phyloP scores from a whole-genome alignment of 2,797 vertebrate genomes.

The Parotocinclus haroldoi region DNA sequence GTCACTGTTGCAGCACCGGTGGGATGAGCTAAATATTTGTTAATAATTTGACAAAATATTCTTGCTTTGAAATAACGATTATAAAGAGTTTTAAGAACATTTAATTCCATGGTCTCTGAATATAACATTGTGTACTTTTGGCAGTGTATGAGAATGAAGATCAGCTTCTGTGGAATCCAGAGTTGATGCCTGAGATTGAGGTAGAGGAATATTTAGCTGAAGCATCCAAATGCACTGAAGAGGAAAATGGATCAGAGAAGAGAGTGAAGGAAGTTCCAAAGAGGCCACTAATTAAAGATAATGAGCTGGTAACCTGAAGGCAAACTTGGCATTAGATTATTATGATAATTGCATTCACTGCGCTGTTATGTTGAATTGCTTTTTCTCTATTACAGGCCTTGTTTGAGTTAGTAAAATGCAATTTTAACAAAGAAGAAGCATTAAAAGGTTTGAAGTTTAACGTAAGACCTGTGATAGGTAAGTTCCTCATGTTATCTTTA shows the following conservation, averaged over 20 bases:
- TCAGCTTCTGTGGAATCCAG: conserved; percentile 95
- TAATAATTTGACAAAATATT: too few relatives aligned
- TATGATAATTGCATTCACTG: not conserved
- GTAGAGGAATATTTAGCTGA: conserved; percentile 90
- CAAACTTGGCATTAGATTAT: not conserved
- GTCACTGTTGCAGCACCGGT: too few relatives aligned
- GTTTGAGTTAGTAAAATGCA: conserved; percentile 95
- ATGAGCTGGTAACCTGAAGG: conserved; percentile 82
- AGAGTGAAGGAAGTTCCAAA: conserved; percentile 90
- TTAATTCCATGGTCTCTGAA: not conserved
- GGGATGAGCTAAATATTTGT: too few relatives aligned
- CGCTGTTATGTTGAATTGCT: not conserved
- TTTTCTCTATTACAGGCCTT: conserved; percentile 73
- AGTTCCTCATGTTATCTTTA: conserved; percentile 37
- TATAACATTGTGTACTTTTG: conserved; percentile 4
- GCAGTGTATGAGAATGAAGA: conserved; percentile 97
- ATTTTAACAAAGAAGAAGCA: conserved; percentile 93
- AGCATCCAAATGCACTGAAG: conserved; percentile 87
- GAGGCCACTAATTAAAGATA: conserved; percentile 95
- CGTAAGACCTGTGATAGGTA: conserved; percentile 93
- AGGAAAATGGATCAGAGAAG: conserved; percentile 84
- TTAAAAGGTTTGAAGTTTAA: conserved; percentile 88
- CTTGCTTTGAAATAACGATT: not conserved
- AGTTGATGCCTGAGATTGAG: conserved; percentile 85
- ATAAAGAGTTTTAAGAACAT: not conserved